These are phyloP conservation scores for Lasioglossum albipes DNA, from an alignment of 1,140 invertebrate species.

Conservation along the genomic window DNA sequence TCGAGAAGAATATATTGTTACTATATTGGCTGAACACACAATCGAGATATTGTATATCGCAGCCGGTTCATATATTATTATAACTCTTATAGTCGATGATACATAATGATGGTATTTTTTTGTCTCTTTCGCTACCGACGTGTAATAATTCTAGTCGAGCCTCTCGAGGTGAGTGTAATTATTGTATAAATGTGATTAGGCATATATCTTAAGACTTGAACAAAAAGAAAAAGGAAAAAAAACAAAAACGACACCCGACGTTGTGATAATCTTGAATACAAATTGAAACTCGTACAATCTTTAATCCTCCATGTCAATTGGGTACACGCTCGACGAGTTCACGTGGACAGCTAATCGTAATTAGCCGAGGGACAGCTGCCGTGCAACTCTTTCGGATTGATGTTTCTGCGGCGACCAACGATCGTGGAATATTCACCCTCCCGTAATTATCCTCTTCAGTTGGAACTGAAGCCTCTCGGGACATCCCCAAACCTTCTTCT, in stretches of 20 bases:
- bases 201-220: constrained; percentile 22
- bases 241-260: constrained; percentile 1
- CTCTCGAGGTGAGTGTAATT: background rate
- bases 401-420: constrained; percentile 49
- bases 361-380: constrained; percentile 31
- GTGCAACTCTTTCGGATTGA: constrained; percentile 22
- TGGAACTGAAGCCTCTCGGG: too few relatives aligned
- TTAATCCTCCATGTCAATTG: constrained; percentile 41
- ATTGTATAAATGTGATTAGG: constrained; percentile 7
- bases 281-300: constrained; percentile 50
- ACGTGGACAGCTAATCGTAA: constrained; percentile 17
- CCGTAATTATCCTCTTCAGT: too few relatives aligned
- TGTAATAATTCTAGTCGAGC: constrained; percentile 13
- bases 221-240: too few relatives aligned
- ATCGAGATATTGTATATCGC: background rate
- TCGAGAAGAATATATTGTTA: constrained; percentile 18
- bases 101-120: constrained; percentile 18
- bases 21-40: constrained; percentile 16
- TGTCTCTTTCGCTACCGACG: constrained; percentile 38
- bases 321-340: constrained; percentile 2
- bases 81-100: constrained; percentile 26
- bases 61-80: constrained; percentile 11
- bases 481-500: too few relatives aligned
- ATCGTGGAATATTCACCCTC: constrained; percentile 25
- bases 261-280: constrained; percentile 53